Conservation (phyloP, 2,113 vertebrate species). For the Sinocyclocheilus maitianheensis region DNA sequence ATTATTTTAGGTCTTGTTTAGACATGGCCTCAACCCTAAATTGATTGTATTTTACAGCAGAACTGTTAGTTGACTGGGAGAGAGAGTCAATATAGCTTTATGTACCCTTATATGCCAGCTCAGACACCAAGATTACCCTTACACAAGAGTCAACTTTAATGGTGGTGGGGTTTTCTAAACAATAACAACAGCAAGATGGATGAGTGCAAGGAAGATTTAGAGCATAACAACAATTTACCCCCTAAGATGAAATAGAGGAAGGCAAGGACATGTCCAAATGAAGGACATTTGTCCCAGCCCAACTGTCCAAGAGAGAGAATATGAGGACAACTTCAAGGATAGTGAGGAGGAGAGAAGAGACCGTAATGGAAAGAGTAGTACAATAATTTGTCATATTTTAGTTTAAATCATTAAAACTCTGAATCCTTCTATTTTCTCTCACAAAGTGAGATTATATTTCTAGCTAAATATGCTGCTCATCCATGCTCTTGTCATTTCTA, state of each 20-base stretch:
- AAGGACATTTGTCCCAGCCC: not conserved
- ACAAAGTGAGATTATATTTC: no score
- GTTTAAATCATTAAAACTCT: no score
- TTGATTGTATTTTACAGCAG: not conserved
- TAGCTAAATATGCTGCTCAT: no score
- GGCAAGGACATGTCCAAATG: no score
- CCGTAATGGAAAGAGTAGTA: not conserved
- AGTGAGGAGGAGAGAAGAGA: not conserved
- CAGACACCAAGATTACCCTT: not conserved
- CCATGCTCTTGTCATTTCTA: not conserved
- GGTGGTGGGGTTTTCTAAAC: not conserved
- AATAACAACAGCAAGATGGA: not conserved
- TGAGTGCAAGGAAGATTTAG: not conserved
- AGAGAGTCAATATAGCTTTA: not conserved
- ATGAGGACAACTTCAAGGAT: not conserved
- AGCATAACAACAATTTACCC: not conserved
- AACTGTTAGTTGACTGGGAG: not conserved
- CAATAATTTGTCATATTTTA: no score
- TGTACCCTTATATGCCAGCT: no score
- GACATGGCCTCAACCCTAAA: not conserved
- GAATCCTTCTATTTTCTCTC: no score
- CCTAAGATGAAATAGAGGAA: not conserved
- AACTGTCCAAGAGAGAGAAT: not conserved
- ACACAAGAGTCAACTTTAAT: not conserved
- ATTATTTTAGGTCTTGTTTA: no score